These are phyloP conservation scores for Cyprinodon tularosa DNA, from an alignment of 2,113 vertebrate species.

Conservation along the genomic window DNA sequence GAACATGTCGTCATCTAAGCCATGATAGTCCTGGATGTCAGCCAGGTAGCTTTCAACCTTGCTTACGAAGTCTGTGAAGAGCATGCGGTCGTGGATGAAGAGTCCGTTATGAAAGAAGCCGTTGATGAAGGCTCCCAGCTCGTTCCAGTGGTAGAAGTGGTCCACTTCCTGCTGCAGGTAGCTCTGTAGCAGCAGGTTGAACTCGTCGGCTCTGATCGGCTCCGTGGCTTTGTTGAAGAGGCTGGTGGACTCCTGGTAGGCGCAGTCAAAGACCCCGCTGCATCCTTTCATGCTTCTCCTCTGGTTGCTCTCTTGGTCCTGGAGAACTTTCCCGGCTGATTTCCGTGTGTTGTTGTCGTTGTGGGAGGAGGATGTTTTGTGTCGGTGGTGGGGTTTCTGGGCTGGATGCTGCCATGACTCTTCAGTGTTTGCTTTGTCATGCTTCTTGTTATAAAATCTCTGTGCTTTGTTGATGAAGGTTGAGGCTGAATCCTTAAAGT, in stretches of 20 bases:
- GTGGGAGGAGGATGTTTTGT: constrained; percentile 65
- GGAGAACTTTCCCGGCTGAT: background rate
- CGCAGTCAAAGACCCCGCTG: constrained; percentile 86
- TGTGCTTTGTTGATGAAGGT: constrained; percentile 86
- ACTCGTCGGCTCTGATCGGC: constrained; percentile 89
- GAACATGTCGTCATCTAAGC: constrained; percentile 79
- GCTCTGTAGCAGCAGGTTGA: constrained; percentile 86
- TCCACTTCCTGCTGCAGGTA: constrained; percentile 89
- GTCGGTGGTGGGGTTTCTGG: constrained; percentile 60
- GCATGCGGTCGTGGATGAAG: constrained; percentile 94
- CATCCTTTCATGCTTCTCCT: constrained; percentile 79
- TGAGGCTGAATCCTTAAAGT: constrained; percentile 92
- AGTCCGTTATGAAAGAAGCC: constrained; percentile 90
- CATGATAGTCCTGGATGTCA: constrained; percentile 87
- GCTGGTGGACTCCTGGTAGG: constrained; percentile 86
- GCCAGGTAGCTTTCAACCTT: constrained; percentile 90
- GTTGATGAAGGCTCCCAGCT: constrained; percentile 88
- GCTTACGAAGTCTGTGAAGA: constrained; percentile 93
- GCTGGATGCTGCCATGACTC: constrained; percentile 69
- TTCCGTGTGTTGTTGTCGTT: constrained; percentile 69
- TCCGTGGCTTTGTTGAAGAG: constrained; percentile 87
- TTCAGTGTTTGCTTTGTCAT: constrained; percentile 59
- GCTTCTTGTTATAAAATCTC: constrained; percentile 68
- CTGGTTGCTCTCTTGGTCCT: constrained; percentile 12
- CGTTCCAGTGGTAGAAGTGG: constrained; percentile 92